A percentile compares a stretch with the other conserved stretches of the same genome.
phyloP scores from a whole-genome alignment of 2,113 vertebrate species.

The Rhineura floridana region DNA sequence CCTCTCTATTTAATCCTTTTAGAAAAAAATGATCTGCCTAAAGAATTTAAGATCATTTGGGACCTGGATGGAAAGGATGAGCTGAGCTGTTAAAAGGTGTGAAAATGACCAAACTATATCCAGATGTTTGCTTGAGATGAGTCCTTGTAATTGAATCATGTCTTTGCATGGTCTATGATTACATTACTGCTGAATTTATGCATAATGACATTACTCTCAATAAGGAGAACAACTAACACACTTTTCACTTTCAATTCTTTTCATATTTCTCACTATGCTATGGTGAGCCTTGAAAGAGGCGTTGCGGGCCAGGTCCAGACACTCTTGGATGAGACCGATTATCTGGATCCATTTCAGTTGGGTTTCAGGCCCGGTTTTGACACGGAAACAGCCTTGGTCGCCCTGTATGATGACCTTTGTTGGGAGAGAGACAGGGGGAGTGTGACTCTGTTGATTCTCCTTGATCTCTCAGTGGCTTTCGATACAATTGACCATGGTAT shows the following conservation, averaged over 20 bases:
- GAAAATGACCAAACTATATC: conserved; percentile 39
- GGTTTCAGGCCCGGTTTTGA: too few relatives aligned
- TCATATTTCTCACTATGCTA: background rate
- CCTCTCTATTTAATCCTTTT: rapidly evolving
- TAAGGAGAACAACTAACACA: conserved; percentile 8
- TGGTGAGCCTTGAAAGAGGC: background rate
- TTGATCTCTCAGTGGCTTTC: too few relatives aligned
- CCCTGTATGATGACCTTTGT: too few relatives aligned
- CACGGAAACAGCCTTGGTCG: too few relatives aligned
- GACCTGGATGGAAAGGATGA: conserved; percentile 26
- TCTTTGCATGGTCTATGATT: conserved; percentile 42
- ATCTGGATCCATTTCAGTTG: too few relatives aligned
- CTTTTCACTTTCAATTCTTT: conserved; percentile 13
- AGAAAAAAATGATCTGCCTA: background rate
- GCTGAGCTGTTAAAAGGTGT: conserved; percentile 38
- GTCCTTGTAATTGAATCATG: conserved; percentile 49
- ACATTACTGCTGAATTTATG: conserved; percentile 42
- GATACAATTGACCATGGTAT: too few relatives aligned
- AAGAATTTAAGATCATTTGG: background rate
- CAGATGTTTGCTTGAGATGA: conserved; percentile 27
- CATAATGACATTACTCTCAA: conserved; percentile 44
- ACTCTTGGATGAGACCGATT: too few relatives aligned
- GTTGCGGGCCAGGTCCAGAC: too few relatives aligned
- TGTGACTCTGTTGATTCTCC: too few relatives aligned
- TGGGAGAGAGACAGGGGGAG: too few relatives aligned